These are phyloP conservation scores for Sebastes oblongus DNA, from an alignment of 2,797 vertebrate species.

Conservation along the genomic window DNA sequence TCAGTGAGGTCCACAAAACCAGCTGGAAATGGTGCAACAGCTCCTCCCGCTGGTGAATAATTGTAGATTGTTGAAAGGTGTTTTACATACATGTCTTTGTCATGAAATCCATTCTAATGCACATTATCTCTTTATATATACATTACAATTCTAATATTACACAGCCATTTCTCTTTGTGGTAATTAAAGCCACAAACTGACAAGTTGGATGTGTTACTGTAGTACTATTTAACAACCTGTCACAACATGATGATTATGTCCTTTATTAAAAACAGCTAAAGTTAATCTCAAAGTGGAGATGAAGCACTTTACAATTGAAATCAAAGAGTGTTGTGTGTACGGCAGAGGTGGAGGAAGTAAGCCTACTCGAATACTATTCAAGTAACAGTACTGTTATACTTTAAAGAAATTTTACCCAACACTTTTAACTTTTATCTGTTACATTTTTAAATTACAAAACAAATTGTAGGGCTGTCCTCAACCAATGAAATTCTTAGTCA, in stretches of 20 bases:
- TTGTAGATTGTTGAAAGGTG: neutral
- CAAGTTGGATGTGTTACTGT: neutral
- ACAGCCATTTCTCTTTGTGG: neutral
- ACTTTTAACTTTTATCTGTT: neutral
- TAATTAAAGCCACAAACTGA: neutral
- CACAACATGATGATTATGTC: neutral
- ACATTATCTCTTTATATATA: neutral
- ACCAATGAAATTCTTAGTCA: too few relatives aligned
- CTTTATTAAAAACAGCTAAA: too few relatives aligned
- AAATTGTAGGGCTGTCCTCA: too few relatives aligned
- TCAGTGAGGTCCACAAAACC: neutral
- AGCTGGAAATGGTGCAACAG: conserved; percentile 31
- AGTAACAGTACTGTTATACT: neutral
- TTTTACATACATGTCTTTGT: neutral
- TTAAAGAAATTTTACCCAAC: too few relatives aligned
- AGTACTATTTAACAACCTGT: neutral
- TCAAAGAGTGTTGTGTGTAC: neutral
- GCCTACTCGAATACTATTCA: neutral
- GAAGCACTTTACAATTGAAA: neutral
- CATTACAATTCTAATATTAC: neutral
- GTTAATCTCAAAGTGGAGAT: neutral
- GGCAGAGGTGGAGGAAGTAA: neutral
- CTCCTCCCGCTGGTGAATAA: conserved; percentile 41
- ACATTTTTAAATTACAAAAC: neutral
- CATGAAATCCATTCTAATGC: neutral